A percentile compares a stretch with the other conserved stretches of the same genome.
Conservation (phyloP, 2,797 vertebrate species). For the Luscinia megarhynchos region DNA sequence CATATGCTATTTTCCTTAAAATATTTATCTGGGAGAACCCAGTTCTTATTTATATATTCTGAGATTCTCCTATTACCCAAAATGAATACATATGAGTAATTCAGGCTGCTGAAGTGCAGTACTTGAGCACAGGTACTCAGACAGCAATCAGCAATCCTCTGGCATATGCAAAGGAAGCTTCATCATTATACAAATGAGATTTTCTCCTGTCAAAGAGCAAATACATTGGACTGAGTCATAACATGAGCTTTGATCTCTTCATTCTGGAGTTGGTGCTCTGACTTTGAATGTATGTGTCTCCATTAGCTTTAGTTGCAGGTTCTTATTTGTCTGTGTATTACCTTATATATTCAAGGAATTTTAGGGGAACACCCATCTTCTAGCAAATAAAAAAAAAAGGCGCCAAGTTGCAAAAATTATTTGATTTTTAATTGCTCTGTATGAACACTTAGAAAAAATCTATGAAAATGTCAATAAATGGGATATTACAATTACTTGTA, state of each 20-base stretch:
- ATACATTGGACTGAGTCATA: not conserved
- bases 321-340: not conserved
- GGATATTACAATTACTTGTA: not conserved
- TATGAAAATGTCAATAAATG: not conserved
- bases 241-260: not conserved
- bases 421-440: not conserved
- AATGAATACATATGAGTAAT: not conserved
- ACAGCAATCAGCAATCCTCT: not conserved
- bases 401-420: not conserved
- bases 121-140: not conserved
- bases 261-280: not conserved
- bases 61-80: not conserved
- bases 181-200: not conserved
- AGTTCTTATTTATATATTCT: not conserved
- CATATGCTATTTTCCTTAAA: not conserved
- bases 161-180: not conserved
- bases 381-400: not conserved
- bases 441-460: not conserved
- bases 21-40: not conserved
- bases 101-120: not conserved
- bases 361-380: not conserved
- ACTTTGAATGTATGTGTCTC: not conserved
- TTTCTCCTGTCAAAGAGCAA: not conserved
- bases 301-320: not conserved
- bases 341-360: not conserved